Base-by-base conservation (phyloP, 1,140 invertebrate species). In the Chrysopa pallens region DNA sequence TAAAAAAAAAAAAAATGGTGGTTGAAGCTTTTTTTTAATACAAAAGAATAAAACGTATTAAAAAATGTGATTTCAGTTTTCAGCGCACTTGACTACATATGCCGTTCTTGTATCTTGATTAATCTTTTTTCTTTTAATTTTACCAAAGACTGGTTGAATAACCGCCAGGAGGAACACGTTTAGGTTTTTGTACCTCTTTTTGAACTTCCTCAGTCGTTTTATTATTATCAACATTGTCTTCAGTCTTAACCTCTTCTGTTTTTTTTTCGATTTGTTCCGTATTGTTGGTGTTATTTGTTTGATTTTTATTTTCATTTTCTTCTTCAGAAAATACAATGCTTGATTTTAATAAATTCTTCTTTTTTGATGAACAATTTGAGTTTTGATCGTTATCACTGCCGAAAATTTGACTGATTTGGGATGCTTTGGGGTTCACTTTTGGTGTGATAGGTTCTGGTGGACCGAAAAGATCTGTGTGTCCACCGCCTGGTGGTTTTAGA, bases 401-500 rank as follows among this genome's bases (percentile, higher is more conserved):
- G 11, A 41, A 29, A 3, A n/a, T 41, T 14, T 23, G 13, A 7
- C 29, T 41, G 11, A n/a, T 27, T 33, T 29, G 12, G 3, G 12
- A 6, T 27, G 2, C 2, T 14, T 29, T 7, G 12, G n/a, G 3
- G 13, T 8, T 41, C 6, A 12, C 8, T 40, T 17, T 33, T 41
- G 17, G 17, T 23, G 17, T 23, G 5, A 23, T n/a, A 4, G 12
- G 7, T 23, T 40, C 42, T 12, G 31, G 36, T 27, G 46, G 40
- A 8, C 55, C 58, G 43, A 61, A 56, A 40, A 61, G 53, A 42
- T 59, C 51, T 11, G 52, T 54, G 44, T 61, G 54, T 1, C 55
- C 54, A 40, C 59, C 59, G 41, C 59, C 59, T 40, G 57, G 59
- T 8, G 57, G 59, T 48, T 51, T 56, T 35, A 61, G 38, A 11